Evolutionary conservation across 2,113 vertebrate species (phyloP).

Genomic region (Mionectes macconnelli): DNA sequence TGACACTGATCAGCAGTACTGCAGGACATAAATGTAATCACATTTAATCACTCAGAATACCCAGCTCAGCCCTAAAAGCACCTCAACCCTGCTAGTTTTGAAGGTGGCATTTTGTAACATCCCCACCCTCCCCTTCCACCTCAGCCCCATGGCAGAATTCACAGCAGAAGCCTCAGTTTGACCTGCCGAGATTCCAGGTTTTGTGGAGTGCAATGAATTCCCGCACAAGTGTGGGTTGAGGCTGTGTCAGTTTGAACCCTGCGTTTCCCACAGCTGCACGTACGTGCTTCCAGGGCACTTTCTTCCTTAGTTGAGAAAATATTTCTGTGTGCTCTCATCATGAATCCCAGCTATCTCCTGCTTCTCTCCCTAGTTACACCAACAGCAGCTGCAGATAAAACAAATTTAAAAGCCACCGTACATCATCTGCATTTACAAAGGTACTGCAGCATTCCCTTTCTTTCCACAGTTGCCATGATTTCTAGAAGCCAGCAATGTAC

Average conservation of each 20-base stretch:
- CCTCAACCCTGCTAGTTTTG: neutral
- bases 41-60: too few species aligned
- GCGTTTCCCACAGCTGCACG: neutral
- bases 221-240: neutral
- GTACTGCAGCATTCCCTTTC: neutral
- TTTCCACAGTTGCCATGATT: neutral
- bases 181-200: neutral
- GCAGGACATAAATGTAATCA: rapidly evolving
- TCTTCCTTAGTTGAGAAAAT: constrained; percentile 6
- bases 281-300: neutral
- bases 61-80: neutral
- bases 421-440: neutral
- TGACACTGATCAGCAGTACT: neutral
- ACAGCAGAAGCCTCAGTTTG: neutral
- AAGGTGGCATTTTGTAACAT: rapidly evolving
- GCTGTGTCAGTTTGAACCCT: neutral
- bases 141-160: rapidly evolving
- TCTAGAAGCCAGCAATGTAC: neutral
- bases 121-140: neutral
- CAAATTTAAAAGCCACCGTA: neutral
- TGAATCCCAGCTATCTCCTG: neutral
- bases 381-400: neutral
- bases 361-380: neutral
- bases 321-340: neutral
- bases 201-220: neutral